These are phyloP conservation scores for Percopsis transmontana DNA, from an alignment of 2,113 vertebrate genomes.

Conservation along the genomic window DNA sequence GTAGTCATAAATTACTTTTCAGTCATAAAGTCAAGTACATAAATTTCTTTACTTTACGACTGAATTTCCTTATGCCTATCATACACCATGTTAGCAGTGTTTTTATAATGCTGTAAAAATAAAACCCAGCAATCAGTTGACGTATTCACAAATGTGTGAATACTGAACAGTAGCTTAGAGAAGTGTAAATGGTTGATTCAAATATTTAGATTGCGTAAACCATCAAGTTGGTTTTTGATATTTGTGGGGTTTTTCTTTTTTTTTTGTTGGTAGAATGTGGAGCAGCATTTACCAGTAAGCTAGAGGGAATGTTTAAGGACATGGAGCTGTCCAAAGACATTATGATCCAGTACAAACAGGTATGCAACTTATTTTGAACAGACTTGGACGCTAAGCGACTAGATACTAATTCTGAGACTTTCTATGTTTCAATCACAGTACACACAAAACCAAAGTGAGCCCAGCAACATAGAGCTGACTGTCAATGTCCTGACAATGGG, in stretches of 20 bases:
- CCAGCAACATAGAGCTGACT: slow-evolving; percentile 96
- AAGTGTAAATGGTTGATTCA: no score
- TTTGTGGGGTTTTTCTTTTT: slow-evolving; percentile 25
- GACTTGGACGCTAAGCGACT: not conserved
- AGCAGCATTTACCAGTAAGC: slow-evolving; percentile 97
- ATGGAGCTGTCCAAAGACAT: slow-evolving; percentile 99
- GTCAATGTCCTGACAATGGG: slow-evolving; percentile 99
- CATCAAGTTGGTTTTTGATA: not conserved
- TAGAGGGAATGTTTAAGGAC: slow-evolving; percentile 99
- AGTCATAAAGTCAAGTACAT: not conserved
- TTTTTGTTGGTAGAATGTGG: slow-evolving; percentile 87
- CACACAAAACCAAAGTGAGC: slow-evolving; percentile 98
- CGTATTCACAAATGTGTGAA: not conserved
- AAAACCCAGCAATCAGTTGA: not conserved
- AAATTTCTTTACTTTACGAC: not conserved
- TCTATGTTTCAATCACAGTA: slow-evolving; percentile 76
- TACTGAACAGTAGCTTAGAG: not conserved
- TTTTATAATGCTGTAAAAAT: not conserved
- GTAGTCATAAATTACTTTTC: not conserved
- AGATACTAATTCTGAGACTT: not conserved
- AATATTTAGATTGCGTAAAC: not conserved
- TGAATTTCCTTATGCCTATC: not conserved
- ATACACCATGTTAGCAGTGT: not conserved
- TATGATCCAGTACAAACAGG: slow-evolving; percentile 99
- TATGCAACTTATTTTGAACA: slow-evolving; percentile 8